Evolutionary conservation across 2,113 vertebrate genomes (phyloP).

Genomic region (Podarcis muralis): DNA sequence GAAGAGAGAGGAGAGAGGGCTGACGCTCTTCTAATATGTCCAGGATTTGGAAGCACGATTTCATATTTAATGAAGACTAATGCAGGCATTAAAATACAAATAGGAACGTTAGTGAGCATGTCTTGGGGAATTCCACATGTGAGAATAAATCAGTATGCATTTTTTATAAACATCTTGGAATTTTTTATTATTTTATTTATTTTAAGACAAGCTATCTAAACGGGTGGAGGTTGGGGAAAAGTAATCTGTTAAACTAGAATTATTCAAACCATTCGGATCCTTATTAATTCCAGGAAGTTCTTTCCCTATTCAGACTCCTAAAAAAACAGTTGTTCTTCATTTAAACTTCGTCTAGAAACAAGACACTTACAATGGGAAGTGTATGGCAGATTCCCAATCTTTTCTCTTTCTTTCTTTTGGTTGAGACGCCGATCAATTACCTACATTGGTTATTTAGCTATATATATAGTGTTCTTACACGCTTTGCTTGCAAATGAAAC

Average conservation of each 20-base stretch:
- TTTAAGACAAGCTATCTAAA: slow-evolving; percentile 16
- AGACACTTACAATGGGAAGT: slow-evolving; percentile 9
- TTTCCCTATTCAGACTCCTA: no score
- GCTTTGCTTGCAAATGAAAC: slow-evolving; percentile 25
- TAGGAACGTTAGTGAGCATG: slow-evolving; percentile 6
- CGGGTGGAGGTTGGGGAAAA: slow-evolving; percentile 5
- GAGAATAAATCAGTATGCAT: slow-evolving; percentile 14
- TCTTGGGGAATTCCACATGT: slow-evolving; percentile 14
- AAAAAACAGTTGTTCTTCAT: neutral
- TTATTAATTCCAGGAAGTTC: no score
- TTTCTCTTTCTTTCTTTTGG: slow-evolving; percentile 43
- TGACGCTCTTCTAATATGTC: slow-evolving; percentile 39
- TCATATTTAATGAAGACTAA: slow-evolving; percentile 52
- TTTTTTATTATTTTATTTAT: neutral
- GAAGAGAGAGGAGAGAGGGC: neutral
- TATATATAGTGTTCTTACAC: neutral
- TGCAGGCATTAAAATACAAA: slow-evolving; percentile 40
- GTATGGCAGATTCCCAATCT: slow-evolving; percentile 39
- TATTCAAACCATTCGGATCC: no score
- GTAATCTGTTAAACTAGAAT: slow-evolving; percentile 23
- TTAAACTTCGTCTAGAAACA: slow-evolving; percentile 24
- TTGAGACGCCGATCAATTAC: slow-evolving; percentile 9
- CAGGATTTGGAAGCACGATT: slow-evolving; percentile 44
- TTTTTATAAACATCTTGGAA: slow-evolving; percentile 11
- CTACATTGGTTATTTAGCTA: neutral